Evolutionary conservation across 2,797 vertebrate genomes (phyloP).

Genomic region (Pangasius krempfi): DNA sequence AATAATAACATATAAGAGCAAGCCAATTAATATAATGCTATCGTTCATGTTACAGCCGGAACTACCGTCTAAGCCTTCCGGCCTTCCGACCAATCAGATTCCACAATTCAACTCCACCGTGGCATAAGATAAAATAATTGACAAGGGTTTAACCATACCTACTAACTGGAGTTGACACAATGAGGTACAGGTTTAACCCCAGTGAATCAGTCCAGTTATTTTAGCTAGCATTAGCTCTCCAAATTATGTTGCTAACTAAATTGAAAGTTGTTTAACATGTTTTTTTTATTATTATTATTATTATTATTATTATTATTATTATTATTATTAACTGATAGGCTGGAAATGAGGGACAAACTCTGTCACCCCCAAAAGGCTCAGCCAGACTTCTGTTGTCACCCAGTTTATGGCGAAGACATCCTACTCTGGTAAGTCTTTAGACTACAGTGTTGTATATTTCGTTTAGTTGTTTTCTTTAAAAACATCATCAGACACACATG

Average conservation of each 20-base stretch:
- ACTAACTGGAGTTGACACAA: not conserved
- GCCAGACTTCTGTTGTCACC: not conserved
- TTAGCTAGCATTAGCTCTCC: not conserved
- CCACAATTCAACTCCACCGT: not conserved
- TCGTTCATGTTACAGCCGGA: not conserved
- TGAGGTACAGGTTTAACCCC: not conserved
- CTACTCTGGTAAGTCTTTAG: slow-evolving; percentile 9
- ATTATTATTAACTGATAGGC: not conserved
- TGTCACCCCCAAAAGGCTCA: not conserved
- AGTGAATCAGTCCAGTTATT: not conserved
- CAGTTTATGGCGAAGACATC: not conserved
- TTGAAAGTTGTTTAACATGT: not conserved
- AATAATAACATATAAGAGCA: not conserved
- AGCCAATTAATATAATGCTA: not conserved
- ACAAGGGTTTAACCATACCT: not conserved
- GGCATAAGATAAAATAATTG: not conserved
- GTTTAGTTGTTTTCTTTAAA: not conserved
- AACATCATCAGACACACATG: not conserved
- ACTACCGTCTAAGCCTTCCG: not conserved
- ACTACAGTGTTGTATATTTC: not conserved
- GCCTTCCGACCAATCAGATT: not conserved
- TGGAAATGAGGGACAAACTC: not conserved
- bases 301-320: not conserved
- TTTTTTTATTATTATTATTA: not conserved
- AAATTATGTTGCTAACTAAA: not conserved